Conservation (phyloP, 2,113 vertebrate genomes). For the Toxostoma redivivum region DNA sequence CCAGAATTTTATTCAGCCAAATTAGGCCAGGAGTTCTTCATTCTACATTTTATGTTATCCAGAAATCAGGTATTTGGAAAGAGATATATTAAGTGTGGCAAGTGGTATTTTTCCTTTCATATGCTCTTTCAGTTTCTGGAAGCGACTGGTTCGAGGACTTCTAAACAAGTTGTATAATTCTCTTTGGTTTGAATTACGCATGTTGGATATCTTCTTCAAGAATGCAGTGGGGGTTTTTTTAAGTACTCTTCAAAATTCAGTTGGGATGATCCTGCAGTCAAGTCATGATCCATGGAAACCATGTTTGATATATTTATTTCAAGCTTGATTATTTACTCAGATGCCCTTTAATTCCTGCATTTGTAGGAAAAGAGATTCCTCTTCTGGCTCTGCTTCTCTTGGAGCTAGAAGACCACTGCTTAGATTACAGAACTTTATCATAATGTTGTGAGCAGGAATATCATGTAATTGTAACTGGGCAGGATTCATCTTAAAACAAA, state of each 20-base stretch:
- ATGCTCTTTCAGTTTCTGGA: neutral
- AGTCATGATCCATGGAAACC: neutral
- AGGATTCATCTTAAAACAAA: neutral
- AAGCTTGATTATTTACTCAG: neutral
- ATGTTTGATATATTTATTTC: neutral
- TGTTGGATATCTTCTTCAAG: neutral
- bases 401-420: neutral
- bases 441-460: neutral
- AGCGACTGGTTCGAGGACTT: neutral
- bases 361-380: neutral
- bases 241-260: neutral
- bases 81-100: neutral
- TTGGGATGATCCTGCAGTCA: neutral
- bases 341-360: neutral
- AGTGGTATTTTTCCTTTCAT: neutral
- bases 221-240: neutral
- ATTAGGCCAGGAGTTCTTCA: neutral
- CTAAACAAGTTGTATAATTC: neutral
- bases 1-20: neutral
- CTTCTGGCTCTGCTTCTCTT: neutral
- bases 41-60: neutral
- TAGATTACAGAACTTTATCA: neutral
- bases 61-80: neutral
- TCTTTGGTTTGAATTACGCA: neutral
- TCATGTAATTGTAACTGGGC: neutral